A percentile compares a stretch with the other conserved stretches of the same genome.
Conservation (phyloP, 2,113 vertebrate species). For the Microtus ochrogaster region DNA sequence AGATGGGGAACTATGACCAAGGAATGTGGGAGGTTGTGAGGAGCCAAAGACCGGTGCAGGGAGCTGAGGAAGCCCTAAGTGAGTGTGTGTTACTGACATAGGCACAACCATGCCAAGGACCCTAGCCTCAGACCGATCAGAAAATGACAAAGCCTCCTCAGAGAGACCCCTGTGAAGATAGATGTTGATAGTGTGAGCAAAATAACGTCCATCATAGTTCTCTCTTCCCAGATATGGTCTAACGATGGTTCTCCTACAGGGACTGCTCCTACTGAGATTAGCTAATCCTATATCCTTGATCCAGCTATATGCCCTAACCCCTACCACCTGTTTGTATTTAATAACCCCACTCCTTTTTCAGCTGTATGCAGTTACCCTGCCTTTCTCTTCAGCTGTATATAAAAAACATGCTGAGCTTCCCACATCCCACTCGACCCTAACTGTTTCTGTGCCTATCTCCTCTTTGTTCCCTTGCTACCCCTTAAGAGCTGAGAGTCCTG, state of each 20-base stretch:
- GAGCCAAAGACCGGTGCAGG: background rate
- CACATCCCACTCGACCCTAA: rapidly evolving
- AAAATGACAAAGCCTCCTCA: background rate
- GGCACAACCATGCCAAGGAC: background rate
- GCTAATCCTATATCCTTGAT: background rate
- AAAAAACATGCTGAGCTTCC: background rate
- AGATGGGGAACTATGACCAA: background rate
- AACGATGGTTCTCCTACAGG: background rate
- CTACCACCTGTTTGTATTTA: background rate
- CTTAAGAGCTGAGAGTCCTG: background rate
- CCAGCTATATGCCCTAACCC: background rate
- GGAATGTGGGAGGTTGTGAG: background rate
- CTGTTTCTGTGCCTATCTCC: background rate
- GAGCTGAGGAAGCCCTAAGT: background rate
- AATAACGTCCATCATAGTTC: background rate
- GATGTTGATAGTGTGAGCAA: background rate
- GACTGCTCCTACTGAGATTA: background rate
- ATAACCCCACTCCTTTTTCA: background rate
- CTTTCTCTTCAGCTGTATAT: background rate
- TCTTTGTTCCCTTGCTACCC: background rate
- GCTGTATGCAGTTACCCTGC: background rate
- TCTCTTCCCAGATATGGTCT: background rate
- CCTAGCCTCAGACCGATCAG: background rate
- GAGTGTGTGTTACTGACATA: background rate
- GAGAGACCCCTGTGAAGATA: background rate